Evolutionary conservation across 2,797 vertebrate species (phyloP), one percentile per base, ranked within the genome.

Genomic region (Lithobates pipiens): DNA sequence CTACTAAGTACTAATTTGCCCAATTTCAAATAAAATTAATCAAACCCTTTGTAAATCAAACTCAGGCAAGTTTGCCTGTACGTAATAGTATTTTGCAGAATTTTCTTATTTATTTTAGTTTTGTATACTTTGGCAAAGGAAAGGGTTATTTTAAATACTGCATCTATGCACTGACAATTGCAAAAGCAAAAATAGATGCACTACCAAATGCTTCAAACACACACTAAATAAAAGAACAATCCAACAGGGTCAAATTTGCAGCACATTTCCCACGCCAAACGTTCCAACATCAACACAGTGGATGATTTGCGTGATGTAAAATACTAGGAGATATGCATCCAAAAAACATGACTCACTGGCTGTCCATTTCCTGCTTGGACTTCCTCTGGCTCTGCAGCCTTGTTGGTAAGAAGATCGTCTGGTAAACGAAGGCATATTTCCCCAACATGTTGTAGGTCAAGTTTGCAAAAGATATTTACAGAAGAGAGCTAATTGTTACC

Each of bases 251-350:
- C 89, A 91, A 83, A 89, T 44, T 71, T 88, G 75, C 86, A 86
- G 88, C 88, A 86, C 85, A 85, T 90, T 91, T 94, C 93, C 91
- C 93, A 94, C 77, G 88, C 90, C 89, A 93, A 89, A 91, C 90
- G 89, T 89, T 93, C 92, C 93, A 94, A 92, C 90, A 90, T 91
- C 93, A 95, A 93, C 93, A 93, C 18, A 90, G 91, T 88, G 89
- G 91, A 89, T 90, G 91, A 88, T 86, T 87, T 92, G 89, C 85
- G 88, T 85, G 88, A 89, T 91, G 91, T 92, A 91, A 92, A 89
- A 90, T 89, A 89, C 88, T 32, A 77, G 88, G 90, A 36, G 77
- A 91, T 89, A 82, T 79, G 78, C 88, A 90, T 94, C 93, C 91
- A 90, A 88, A 81, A 25, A 83, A 88, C 80, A 90, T 94, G 93